Base-by-base conservation (phyloP, 2,888 invertebrate genomes). In the Galerucella calmariensis region DNA sequence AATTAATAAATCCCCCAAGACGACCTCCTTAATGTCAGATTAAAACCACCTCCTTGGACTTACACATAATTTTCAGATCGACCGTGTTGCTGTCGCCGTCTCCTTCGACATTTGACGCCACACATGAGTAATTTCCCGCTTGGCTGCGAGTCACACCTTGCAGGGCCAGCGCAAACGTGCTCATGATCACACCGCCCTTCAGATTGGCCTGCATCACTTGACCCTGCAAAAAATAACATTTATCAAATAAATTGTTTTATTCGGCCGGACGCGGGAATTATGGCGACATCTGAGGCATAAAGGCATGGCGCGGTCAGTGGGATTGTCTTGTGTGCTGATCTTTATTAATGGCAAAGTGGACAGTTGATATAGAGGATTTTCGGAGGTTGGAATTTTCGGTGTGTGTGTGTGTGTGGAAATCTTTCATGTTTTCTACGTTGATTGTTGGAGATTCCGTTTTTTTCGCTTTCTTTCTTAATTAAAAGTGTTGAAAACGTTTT, bases 41-140 rank as follows among this genome's bases (percentile, higher is more conserved):
- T 69, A 73, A 75, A 67, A 77, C 66, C 69, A 62, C 72, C 68
- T 67, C 61, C 63, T 44, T 12, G 62, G 67, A 94, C 96, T 95
- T 90, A 97, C 97, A 97, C 92, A 96, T 95, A 83, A 97, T 94
- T 89, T 94, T 94, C 71, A 97, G 90, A 84, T 92, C 91, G 58
- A 96, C 93, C 63, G 91, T 90, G 82, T 93, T 92, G 80, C 96
- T 96, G 83, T 92, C 92, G 11, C 96, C 96, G 82, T 96, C 96
- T 0, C 97, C 97, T 87, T 97, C 96, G 14, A 96, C 95, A 85
- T 97, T 97, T 67, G 95, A 95, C 2, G 96, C 97, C 35, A 95
- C 93, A 87, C 97, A 97, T 51, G 94, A 92, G 87, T 97, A 97
- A 88, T 94, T 94, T 68, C 97, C 97, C 2, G 95, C 94, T 85